A percentile compares a stretch with the other conserved stretches of the same genome.
Conservation (phyloP, 92 coral and sea anemone genomes). For the Montipora capitata region DNA sequence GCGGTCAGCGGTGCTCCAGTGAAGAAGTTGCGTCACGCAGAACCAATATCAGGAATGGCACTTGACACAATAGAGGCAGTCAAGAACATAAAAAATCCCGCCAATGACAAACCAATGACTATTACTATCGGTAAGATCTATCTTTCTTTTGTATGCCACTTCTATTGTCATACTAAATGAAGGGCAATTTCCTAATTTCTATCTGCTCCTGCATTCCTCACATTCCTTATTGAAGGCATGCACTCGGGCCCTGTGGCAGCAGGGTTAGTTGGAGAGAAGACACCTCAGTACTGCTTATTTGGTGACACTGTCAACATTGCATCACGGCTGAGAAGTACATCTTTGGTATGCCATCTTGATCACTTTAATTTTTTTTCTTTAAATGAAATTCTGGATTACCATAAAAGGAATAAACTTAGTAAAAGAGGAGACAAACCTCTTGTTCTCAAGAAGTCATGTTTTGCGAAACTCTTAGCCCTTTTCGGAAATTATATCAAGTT, state of each 20-base stretch:
- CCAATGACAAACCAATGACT: conserved; percentile 68
- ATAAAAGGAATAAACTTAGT: neutral
- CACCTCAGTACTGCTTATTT: conserved; percentile 90
- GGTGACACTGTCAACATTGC: conserved; percentile 93
- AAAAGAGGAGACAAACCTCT: neutral
- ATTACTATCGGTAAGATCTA: conserved; percentile 71
- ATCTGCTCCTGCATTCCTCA: neutral
- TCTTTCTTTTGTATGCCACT: too few relatives aligned
- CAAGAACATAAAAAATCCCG: conserved; percentile 54
- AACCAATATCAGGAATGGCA: conserved; percentile 93
- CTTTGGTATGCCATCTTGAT: conserved; percentile 69
- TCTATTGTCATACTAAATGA: too few relatives aligned
- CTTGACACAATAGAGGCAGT: conserved; percentile 85
- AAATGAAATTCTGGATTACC: neutral
- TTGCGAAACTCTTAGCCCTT: too few relatives aligned
- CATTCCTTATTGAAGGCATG: conserved; percentile 60
- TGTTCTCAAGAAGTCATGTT: too few relatives aligned
- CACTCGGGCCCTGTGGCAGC: conserved; percentile 91
- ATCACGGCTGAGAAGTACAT: conserved; percentile 86
- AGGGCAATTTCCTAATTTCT: too few relatives aligned
- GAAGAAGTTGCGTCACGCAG: conserved; percentile 83
- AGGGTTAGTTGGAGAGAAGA: conserved; percentile 87
- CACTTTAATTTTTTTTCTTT: too few relatives aligned
- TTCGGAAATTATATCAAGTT: too few relatives aligned
- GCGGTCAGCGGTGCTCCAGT: conserved; percentile 95